These are phyloP conservation scores for Nymphicus hollandicus DNA, from an alignment of 2,113 vertebrate species.

Conservation along the genomic window DNA sequence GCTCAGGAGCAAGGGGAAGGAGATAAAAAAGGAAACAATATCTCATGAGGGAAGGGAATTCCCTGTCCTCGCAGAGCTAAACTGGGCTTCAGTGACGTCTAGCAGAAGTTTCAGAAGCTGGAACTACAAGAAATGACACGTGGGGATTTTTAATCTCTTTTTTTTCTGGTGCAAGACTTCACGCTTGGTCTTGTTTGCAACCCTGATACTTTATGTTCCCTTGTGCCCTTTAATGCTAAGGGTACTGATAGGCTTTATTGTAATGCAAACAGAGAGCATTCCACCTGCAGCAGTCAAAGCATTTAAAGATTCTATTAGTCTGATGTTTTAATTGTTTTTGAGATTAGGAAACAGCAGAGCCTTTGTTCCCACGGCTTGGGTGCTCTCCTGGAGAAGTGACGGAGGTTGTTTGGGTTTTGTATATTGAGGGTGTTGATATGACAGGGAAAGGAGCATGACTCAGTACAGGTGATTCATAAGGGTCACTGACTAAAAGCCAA, in stretches of 20 bases:
- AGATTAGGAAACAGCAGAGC: constrained; percentile 61
- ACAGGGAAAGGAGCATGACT: constrained; percentile 27
- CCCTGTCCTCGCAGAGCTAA: constrained; percentile 9
- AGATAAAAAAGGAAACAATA: background rate
- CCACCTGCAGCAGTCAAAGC: constrained; percentile 48
- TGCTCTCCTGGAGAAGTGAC: constrained; percentile 41
- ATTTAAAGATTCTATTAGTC: constrained; percentile 72
- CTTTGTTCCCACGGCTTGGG: constrained; percentile 46
- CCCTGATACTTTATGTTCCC: constrained; percentile 19
- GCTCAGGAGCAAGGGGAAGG: background rate
- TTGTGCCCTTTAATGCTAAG: constrained; percentile 59
- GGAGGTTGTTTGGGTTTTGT: constrained; percentile 36
- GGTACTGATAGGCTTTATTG: constrained; percentile 57
- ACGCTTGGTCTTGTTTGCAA: background rate
- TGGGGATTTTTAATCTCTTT: background rate
- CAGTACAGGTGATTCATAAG: constrained; percentile 37
- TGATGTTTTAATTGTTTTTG: constrained; percentile 66
- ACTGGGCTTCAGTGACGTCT: background rate
- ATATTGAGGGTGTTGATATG: constrained; percentile 46
- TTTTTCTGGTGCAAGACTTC: background rate
- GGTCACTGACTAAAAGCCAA: background rate
- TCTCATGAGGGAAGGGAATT: background rate
- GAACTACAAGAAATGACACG: background rate
- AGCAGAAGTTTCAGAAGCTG: background rate
- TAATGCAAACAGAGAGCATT: constrained; percentile 62